Evolutionary conservation across 2,888 invertebrate species (phyloP), one percentile per base, ranked within the genome.

Genomic region (Aspidapion aeneum): DNA sequence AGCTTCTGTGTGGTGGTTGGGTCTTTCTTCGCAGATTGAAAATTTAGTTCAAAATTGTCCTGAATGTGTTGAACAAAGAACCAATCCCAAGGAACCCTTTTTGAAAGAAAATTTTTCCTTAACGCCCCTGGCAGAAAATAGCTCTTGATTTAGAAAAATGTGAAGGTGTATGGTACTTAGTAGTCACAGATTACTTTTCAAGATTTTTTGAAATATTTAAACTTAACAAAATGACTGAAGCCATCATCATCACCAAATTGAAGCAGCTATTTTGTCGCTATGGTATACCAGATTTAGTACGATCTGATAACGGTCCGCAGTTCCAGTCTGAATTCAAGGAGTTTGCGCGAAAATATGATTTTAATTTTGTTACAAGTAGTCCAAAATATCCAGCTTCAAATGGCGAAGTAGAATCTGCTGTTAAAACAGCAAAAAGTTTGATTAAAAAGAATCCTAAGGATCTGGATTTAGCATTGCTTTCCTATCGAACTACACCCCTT

Each of bases 271-370:
- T 74, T 63, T 52, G 68, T 18, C 62, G 70, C 62, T 68, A 66
- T 63, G 72, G 71, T 19, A 65, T 69, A 18, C 68, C 71, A 9
- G 70, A 73, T 35, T 63, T 68, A 22, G 67, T 72, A 12, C 62
- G 69, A 60, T 65, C 69, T 9, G 72, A 72, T 62, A 71, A 71
- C 63, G 70, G 68, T 35, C 66, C 67, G 3, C 72, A 72, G 55
- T 73, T 73, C 56, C 63, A 63, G 35, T 58, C 49, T n/a, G 57
- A 61, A 58, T 70, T 69, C 60, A 62, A 62, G 17, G 48, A 65
- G 19, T 69, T 70, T 61, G 52, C 52, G 18, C 17, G 19, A 9
- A n/a, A 19, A 52, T 52, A 52, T 52, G 52, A 52, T 19, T 52
- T 52, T 52, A 52, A 52, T 18, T 19, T 18, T 52, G 52, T 52